A percentile compares a stretch with the other conserved stretches of the same genome.
These are phyloP conservation scores for Machimus atricapillus DNA, from an alignment of 2,888 invertebrate genomes.

Conservation along the genomic window DNA sequence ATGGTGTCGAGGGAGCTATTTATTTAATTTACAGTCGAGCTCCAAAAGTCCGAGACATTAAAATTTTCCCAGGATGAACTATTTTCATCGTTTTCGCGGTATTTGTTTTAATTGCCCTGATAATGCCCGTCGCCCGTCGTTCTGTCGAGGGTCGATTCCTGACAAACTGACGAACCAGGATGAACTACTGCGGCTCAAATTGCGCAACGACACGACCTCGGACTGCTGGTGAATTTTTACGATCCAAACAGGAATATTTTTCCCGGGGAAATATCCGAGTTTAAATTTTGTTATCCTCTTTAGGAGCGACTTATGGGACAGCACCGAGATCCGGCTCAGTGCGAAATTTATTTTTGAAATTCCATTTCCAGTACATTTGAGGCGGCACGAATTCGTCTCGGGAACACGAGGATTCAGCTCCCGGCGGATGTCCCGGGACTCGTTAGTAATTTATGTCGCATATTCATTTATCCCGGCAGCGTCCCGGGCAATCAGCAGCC, in stretches of 20 bases:
- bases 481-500: not conserved
- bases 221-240: not conserved
- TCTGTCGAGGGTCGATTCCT: not conserved
- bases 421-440: not conserved
- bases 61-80: not conserved
- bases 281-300: not conserved
- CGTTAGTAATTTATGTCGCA: constrained; percentile 22
- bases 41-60: not conserved
- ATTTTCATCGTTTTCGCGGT: not conserved
- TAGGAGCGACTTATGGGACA: not conserved
- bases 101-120: not conserved
- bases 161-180: not conserved
- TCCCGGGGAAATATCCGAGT: not conserved
- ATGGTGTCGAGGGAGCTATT: not conserved
- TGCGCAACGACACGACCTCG: not conserved
- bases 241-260: not conserved
- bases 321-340: not conserved
- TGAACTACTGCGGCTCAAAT: not conserved
- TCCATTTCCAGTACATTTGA: constrained; percentile 15
- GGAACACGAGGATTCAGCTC: not conserved
- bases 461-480: constrained; percentile 1
- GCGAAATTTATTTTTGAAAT: not conserved
- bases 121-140: not conserved
- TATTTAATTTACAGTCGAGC: not conserved
- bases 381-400: not conserved